Evolutionary conservation across 1,140 invertebrate genomes (phyloP).

Genomic region (Dysdera silvatica): DNA sequence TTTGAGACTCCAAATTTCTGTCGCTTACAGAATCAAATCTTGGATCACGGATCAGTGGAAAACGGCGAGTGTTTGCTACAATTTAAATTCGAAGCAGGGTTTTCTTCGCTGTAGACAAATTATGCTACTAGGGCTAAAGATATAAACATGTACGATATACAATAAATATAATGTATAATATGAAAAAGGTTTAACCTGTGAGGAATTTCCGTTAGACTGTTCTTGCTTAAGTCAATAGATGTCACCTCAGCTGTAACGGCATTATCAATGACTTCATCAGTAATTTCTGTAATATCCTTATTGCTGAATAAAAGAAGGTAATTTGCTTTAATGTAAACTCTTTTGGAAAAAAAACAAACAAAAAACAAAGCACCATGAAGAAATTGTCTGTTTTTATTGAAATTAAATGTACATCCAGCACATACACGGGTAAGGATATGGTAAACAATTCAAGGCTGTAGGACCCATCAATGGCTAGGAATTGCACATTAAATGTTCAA

Average conservation of each 20-base stretch:
- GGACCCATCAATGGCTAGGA: no score
- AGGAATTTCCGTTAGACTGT: constrained; percentile 60
- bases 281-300: constrained; percentile 56
- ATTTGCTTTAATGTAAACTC: constrained; percentile 28
- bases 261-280: constrained; percentile 60
- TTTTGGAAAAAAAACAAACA: neutral
- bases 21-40: no score
- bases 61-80: no score
- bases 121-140: constrained; percentile 5
- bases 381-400: neutral
- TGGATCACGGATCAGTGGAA: no score
- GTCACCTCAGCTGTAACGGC: constrained; percentile 62
- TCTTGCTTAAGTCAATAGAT: constrained; percentile 69
- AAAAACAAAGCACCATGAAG: neutral
- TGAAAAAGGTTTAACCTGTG: constrained; percentile 50
- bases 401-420: neutral
- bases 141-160: neutral
- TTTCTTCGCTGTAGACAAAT: no score
- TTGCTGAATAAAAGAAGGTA: constrained; percentile 30
- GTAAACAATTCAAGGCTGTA: no score
- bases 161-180: neutral
- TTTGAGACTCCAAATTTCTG: no score
- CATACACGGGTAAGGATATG: no score
- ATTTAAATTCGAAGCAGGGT: no score
- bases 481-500: no score